Evolutionary conservation across 2,113 vertebrate species (phyloP).

Genomic region (Alces alces): DNA sequence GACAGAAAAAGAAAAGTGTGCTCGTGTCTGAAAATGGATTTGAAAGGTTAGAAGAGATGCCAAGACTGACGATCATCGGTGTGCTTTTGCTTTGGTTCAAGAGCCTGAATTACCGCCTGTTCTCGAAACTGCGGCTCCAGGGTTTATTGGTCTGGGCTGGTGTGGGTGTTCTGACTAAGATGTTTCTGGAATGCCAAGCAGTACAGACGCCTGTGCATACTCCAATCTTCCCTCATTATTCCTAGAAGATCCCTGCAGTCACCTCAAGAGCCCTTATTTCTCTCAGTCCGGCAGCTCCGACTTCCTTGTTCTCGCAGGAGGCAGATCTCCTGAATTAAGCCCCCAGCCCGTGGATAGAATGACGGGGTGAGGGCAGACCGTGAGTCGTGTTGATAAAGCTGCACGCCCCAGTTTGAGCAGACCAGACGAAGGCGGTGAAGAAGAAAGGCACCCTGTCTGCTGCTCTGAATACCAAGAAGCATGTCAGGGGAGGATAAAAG

Average conservation of each 20-base stretch:
- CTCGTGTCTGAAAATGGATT: neutral
- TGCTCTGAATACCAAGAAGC: slow-evolving; percentile 18
- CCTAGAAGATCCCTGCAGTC: neutral
- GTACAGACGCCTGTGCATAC: neutral
- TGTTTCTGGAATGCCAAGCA: neutral
- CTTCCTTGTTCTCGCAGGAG: neutral
- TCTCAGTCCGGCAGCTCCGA: neutral
- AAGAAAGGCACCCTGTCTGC: neutral
- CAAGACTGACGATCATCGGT: neutral
- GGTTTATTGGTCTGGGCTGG: neutral
- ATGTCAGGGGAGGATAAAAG: neutral
- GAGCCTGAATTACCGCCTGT: neutral
- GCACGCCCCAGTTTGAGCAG: neutral
- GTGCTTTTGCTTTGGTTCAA: neutral
- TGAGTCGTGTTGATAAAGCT: neutral
- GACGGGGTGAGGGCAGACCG: neutral
- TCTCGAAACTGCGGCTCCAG: neutral
- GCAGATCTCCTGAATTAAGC: neutral
- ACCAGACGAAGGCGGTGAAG: neutral
- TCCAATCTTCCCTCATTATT: slow-evolving; percentile 7
- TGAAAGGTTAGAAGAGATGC: neutral
- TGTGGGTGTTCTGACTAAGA: neutral
- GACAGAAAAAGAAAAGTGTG: neutral
- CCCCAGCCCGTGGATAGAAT: rapidly evolving
- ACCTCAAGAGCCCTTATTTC: neutral